Percentiles rank a stretch among this genome's conserved stretches.
These are phyloP conservation scores for Acipenser ruthenus DNA, from an alignment of 2,797 vertebrate species.

Conservation along the genomic window DNA sequence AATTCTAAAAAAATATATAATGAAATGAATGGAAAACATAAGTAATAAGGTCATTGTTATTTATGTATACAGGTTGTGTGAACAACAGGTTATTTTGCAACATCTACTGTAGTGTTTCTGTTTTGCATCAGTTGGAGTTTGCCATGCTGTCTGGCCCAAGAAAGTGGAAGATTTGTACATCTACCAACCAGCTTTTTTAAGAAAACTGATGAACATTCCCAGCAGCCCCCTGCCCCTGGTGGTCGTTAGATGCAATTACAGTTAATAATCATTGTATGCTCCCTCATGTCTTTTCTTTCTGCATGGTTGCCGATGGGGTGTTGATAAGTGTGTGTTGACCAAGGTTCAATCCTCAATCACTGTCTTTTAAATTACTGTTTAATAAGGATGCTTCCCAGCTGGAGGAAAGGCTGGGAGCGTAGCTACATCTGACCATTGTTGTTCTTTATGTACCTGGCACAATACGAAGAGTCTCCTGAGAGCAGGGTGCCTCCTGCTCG, in stretches of 20 bases:
- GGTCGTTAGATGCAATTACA: too few species aligned
- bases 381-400: not conserved
- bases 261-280: too few species aligned
- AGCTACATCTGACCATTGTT: not conserved
- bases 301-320: not conserved
- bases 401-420: not conserved
- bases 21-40: slow-evolving; percentile 20
- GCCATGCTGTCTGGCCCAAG: not conserved
- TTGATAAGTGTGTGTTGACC: not conserved
- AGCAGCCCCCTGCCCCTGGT: too few species aligned
- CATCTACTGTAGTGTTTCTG: too few species aligned
- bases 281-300: not conserved
- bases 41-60: not conserved
- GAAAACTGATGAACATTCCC: too few species aligned
- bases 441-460: slow-evolving; percentile 40
- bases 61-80: not conserved
- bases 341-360: not conserved
- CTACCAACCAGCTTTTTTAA: not conserved
- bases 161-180: not conserved
- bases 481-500: slow-evolving; percentile 23
- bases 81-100: not conserved
- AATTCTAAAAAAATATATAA: slow-evolving; percentile 45
- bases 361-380: not conserved
- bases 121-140: not conserved
- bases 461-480: slow-evolving; percentile 26